These are phyloP conservation scores for Coendou prehensilis DNA, from an alignment of 2,797 vertebrate genomes.

Conservation along the genomic window DNA sequence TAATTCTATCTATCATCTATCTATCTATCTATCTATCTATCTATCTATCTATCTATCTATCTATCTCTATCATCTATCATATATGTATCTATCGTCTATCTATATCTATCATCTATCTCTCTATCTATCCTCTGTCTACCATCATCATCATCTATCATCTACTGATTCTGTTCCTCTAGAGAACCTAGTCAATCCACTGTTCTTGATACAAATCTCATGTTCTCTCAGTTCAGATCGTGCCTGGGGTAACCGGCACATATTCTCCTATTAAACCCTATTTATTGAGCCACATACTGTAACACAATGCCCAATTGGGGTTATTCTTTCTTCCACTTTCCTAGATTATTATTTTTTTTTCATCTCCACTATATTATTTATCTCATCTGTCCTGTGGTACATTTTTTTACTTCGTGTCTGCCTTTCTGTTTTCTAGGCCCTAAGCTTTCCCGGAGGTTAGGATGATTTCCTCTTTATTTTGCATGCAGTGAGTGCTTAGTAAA, in stretches of 20 bases:
- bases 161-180: neutral
- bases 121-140: neutral
- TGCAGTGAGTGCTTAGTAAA: neutral
- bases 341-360: neutral
- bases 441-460: neutral
- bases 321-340: neutral
- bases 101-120: neutral
- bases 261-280: neutral
- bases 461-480: neutral
- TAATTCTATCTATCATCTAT: neutral
- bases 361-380: neutral
- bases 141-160: neutral
- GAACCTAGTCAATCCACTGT: neutral
- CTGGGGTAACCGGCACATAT: neutral
- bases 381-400: neutral
- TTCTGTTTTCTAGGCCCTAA: slow-evolving; percentile 16
- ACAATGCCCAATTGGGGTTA: neutral
- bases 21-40: neutral
- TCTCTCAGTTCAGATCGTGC: neutral
- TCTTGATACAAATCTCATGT: neutral
- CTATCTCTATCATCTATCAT: neutral
- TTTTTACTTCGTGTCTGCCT: neutral
- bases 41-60: neutral
- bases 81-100: neutral
- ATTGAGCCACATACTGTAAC: neutral